These are phyloP conservation scores for Conus ventricosus DNA, from an alignment of 1,140 invertebrate genomes.

Conservation along the genomic window DNA sequence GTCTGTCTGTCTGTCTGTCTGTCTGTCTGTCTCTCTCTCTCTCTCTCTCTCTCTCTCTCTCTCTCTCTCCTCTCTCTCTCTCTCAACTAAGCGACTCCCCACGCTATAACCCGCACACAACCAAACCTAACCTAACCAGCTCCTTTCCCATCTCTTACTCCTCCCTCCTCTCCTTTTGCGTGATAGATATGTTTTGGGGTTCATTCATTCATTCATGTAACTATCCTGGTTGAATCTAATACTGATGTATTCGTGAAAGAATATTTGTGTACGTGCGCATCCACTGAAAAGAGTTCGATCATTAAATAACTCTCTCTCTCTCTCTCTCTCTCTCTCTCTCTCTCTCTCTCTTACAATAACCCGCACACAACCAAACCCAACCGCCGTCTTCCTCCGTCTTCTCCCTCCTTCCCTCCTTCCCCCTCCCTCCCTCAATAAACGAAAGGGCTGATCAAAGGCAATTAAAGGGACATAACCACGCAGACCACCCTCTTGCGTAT, in stretches of 20 bases:
- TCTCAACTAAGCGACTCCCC: neutral
- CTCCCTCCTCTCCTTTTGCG: too few relatives aligned
- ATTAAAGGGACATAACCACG: too few relatives aligned
- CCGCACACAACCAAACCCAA: too few relatives aligned
- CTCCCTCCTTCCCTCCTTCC: neutral
- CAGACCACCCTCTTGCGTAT: too few relatives aligned
- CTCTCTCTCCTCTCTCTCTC: conserved; percentile 11
- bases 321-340: neutral
- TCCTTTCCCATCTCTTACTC: neutral
- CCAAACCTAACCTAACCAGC: too few relatives aligned
- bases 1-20: neutral
- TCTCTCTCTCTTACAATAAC: neutral
- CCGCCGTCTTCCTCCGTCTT: neutral
- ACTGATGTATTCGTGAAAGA: too few relatives aligned
- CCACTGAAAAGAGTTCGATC: too few relatives aligned
- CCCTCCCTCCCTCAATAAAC: neutral
- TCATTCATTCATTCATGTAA: too few relatives aligned
- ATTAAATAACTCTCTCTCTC: neutral
- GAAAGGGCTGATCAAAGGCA: too few relatives aligned
- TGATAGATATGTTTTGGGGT: too few relatives aligned
- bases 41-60: neutral
- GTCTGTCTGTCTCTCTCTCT: neutral
- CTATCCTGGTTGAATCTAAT: too few relatives aligned
- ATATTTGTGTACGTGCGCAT: too few relatives aligned
- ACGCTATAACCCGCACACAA: neutral